Evolutionary conservation across 2,797 vertebrate genomes (phyloP).

Genomic region (Pelodytes ibericus): DNA sequence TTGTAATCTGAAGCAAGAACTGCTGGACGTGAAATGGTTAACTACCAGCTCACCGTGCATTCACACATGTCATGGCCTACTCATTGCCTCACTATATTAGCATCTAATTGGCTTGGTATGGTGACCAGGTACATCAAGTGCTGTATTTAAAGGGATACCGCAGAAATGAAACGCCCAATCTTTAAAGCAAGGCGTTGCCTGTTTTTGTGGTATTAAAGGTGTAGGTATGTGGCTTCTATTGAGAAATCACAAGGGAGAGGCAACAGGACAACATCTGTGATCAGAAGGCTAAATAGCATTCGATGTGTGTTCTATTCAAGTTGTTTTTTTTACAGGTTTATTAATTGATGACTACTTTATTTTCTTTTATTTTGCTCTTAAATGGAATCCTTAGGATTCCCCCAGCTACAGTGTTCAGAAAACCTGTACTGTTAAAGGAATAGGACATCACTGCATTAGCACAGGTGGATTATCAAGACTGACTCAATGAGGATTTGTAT

Average conservation of each 20-base stretch:
- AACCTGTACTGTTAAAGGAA: too few relatives aligned
- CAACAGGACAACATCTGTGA: slow-evolving; percentile 64
- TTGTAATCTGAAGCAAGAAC: too few relatives aligned
- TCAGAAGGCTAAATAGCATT: background rate
- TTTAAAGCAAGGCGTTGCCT: slow-evolving; percentile 71
- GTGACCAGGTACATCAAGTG: slow-evolving; percentile 39
- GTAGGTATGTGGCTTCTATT: slow-evolving; percentile 68
- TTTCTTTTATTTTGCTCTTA: too few relatives aligned
- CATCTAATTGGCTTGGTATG: slow-evolving; percentile 27
- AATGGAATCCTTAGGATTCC: too few relatives aligned
- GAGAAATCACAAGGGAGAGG: slow-evolving; percentile 61
- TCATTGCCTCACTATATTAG: slow-evolving; percentile 25
- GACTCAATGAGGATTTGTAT: too few relatives aligned
- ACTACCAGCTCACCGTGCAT: background rate
- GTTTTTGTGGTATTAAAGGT: slow-evolving; percentile 61
- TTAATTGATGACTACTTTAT: too few relatives aligned
- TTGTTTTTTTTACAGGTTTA: too few relatives aligned
- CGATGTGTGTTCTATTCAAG: too few relatives aligned
- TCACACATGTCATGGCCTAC: background rate
- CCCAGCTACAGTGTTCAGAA: too few relatives aligned
- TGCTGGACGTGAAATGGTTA: background rate
- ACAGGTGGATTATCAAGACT: too few relatives aligned
- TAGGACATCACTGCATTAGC: too few relatives aligned
- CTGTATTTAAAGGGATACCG: slow-evolving; percentile 64
- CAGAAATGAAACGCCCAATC: slow-evolving; percentile 66